Base-by-base conservation (phyloP, 23 tunicate genomes). In the Styela clava region DNA sequence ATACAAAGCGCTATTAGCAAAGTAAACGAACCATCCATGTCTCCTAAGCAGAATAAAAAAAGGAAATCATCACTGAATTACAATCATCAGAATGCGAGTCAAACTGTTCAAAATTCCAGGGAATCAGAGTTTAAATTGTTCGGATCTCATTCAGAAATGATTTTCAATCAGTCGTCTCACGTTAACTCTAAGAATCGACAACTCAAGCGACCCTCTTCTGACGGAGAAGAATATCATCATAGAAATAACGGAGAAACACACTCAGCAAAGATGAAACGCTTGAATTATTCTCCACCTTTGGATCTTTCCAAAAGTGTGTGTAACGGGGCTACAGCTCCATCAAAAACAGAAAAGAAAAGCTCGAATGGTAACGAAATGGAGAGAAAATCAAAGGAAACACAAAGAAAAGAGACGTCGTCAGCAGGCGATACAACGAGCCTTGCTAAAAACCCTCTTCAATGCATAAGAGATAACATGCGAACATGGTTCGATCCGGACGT, bases 1-100 rank as follows among this genome's bases (percentile, higher is more conserved):
- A 85, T 93, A 33, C 88, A 88, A 62, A 88, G 87, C 78, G 98
- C 98, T 35, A 85, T 93, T 44, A 93, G 98, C 52, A 87, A 87
- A 52, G 93, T 93, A 30, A 76, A 76, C 62, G 87, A 93, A 79
- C 52, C 83, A 0, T 72, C 79, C 1, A 65, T 68, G 23, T 33
- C 62, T 33, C 63, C 74, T 0, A 20, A 33, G n/a, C 29, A 31
- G 16, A 34, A 25, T 20, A 81, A 26, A 56, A 67, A 19, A 77
- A 24, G 18, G 21, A 67, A 51, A 24, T 1, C 71, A 16, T 67
- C 71, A 29, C 24, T 24, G 71, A 22, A 0, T 16, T 25, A 0
- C 22, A 67, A 1, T 24, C 30, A 67, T 24, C 19, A 22, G 71
- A 67, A 67, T 67, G n/a, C 64, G n/a, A 34, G 56, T 31, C 34